Conservation (phyloP, 2,113 vertebrate genomes). For the Nothocercus nigrocapillus region DNA sequence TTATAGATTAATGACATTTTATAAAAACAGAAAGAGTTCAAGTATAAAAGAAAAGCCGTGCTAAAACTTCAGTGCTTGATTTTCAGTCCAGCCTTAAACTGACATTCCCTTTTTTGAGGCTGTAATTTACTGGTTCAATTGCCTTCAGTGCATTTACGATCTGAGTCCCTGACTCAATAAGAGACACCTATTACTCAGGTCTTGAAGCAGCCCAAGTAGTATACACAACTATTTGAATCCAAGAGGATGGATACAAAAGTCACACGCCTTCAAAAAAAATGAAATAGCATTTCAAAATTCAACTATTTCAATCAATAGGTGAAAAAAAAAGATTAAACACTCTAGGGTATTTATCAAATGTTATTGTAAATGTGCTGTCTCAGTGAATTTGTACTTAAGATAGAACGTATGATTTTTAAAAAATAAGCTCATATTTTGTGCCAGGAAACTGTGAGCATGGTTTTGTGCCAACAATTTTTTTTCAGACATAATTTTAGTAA, state of each 20-base stretch:
- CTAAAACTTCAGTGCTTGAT: neutral
- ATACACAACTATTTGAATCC: neutral
- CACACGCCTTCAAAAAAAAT: neutral
- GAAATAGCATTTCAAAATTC: neutral
- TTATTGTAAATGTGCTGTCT: neutral
- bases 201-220: neutral
- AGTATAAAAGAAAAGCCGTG: neutral
- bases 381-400: neutral
- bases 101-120: neutral
- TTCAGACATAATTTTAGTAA: neutral
- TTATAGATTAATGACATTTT: slow-evolving; percentile 14
- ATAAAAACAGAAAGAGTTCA: neutral
- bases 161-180: neutral
- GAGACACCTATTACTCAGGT: neutral
- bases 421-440: neutral
- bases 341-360: neutral
- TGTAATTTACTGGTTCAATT: neutral
- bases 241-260: neutral
- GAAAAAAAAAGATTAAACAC: neutral
- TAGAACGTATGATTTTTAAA: neutral
- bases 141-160: neutral
- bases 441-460: neutral
- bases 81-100: neutral
- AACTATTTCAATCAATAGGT: neutral
- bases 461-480: neutral